Evolutionary conservation across 2,797 vertebrate genomes (phyloP).

Genomic region (Lemur catta): DNA sequence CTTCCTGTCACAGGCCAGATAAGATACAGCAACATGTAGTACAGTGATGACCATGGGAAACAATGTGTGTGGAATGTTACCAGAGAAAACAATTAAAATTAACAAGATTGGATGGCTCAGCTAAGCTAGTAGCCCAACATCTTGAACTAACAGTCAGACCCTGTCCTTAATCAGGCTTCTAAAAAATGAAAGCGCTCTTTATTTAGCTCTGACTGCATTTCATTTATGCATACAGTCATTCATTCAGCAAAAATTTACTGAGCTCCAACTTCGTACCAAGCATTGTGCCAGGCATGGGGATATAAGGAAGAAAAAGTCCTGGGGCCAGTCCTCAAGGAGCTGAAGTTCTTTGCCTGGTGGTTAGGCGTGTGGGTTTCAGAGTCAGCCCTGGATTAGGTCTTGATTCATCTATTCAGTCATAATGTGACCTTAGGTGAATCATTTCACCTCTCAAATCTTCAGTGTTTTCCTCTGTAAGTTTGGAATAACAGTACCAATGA

Average conservation of each 20-base stretch:
- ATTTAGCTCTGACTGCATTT: neutral
- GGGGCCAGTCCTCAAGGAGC: neutral
- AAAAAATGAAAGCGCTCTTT: neutral
- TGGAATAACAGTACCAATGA: neutral
- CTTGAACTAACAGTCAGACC: neutral
- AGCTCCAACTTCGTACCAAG: neutral
- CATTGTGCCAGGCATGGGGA: neutral
- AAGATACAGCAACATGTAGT: neutral
- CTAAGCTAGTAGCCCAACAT: neutral
- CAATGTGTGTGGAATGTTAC: neutral
- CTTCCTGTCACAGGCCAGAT: neutral
- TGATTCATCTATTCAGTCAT: neutral
- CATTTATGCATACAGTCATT: neutral
- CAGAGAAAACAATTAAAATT: constrained; percentile 27
- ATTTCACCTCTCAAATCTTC: neutral
- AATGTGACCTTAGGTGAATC: neutral
- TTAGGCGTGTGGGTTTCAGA: neutral
- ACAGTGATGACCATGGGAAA: neutral
- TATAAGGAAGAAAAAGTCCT: neutral
- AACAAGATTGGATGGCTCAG: neutral
- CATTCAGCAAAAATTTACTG: neutral
- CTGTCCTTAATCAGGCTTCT: neutral
- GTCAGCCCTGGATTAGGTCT: neutral
- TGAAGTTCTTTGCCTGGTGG: neutral
- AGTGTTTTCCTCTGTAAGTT: neutral